Base-by-base conservation (phyloP, 2,113 vertebrate species). In the Rynchops niger region DNA sequence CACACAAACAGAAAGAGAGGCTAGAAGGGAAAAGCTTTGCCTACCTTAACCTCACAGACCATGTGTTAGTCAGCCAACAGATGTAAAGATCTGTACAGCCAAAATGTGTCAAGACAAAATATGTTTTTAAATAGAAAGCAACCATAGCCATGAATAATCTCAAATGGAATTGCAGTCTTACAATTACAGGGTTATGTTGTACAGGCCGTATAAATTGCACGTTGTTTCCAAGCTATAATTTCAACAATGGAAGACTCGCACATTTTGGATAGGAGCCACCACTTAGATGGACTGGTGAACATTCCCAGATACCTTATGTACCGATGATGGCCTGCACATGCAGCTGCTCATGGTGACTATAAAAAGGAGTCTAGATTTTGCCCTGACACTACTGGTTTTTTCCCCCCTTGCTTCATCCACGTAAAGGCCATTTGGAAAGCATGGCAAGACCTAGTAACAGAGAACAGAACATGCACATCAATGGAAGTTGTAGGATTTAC, bases 231-330 rank as follows among this genome's bases (percentile, higher is more conserved):
- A 36, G 26, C 17, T 62, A 9, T 12, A 16, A 77, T 71, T 82
- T 63, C 63, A 58, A 61, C 17, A 40, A 50, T 0, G 0, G 42
- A 73, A 52, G 34, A 61, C 9, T 17, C 12, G 0, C 21, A 61
- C 8, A 19, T 40, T 45, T 47, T 1, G 0, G 15, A 52, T 25
- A 16, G 36, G 27, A 67, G 45, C 16, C 52, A 47, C 6, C 38
- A n/a, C 29, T n/a, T 26, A n/a, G 25, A 52, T 3, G 29, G 45
- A 40, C 38, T 61, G 29, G 16, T 42, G 43, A 72, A 59, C 16
- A 7, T 59, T 66, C 40, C 38, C 59, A 61, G 67, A 26, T 15
- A 12, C n/a, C 59, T 47, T 10, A 16, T 49, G 30, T 53, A 18
- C 15, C 38, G 9, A 2, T 9, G 14, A n/a, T 19, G 20, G 19